Conservation (phyloP, 2,888 invertebrate genomes). For the Meloe dianella region DNA sequence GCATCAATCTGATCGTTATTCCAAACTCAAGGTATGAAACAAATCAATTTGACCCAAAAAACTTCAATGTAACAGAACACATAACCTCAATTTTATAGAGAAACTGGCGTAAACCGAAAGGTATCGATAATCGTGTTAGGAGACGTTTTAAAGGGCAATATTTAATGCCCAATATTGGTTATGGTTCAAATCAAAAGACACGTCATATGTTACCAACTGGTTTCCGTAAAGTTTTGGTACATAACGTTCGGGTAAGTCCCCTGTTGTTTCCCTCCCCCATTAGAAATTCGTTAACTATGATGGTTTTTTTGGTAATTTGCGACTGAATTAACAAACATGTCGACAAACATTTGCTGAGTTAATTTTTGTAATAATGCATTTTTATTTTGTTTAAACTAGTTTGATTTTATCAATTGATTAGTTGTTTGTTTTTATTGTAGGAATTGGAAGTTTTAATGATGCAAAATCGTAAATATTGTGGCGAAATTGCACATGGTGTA, state of each 20-base stretch:
- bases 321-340: conserved; percentile 54
- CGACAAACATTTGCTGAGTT: conserved; percentile 48
- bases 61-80: conserved; percentile 13
- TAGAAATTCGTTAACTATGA: conserved; percentile 42
- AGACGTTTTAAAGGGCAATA: conserved; percentile 99
- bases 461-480: conserved; percentile 98
- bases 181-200: conserved; percentile 93
- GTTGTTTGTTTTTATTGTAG: conserved; percentile 57
- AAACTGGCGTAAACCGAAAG: conserved; percentile 99
- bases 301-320: conserved; percentile 58
- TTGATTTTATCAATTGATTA: background rate
- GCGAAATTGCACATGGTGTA: conserved; percentile 96
- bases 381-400: background rate
- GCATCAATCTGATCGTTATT: conserved; percentile 98
- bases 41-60: background rate
- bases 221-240: conserved; percentile 93
- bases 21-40: conserved; percentile 81
- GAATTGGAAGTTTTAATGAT: conserved; percentile 98
- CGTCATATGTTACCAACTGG: conserved; percentile 98
- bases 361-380: too few relatives aligned
- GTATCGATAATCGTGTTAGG: conserved; percentile 99
- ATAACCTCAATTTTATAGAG: conserved; percentile 62
- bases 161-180: conserved; percentile 99
- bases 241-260: conserved; percentile 77
- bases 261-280: background rate